Evolutionary conservation across 2,113 vertebrate genomes (phyloP), one percentile per base, ranked within the genome.

Genomic region (Cochlearius cochlearius): DNA sequence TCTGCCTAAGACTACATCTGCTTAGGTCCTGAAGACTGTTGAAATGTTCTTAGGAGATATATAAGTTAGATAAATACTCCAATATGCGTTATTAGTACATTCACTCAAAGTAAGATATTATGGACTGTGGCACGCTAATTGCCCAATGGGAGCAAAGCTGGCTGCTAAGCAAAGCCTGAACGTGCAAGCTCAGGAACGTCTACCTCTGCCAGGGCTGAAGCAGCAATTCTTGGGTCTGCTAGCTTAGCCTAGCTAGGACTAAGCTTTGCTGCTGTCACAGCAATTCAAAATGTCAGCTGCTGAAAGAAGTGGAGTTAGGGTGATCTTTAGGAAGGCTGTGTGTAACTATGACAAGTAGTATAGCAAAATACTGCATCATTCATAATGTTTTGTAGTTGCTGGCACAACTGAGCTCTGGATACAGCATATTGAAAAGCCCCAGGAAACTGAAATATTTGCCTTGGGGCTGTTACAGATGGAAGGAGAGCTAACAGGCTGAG

Each of bases 391-490:
- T 84, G 25, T 60, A 62, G 71, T 79, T 92, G 87, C 87, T 96
- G 87, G 84, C 81, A 93, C 82, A 88, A 59, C 89, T 87, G 6
- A 90, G 20, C 58, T 77, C 62, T 87, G 80, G 66, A 41, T 91
- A 36, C 43, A 92, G 83, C 88, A 91, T 34, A 81, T 11, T 88
- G 87, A 74, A 86, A 81, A 91, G 52, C 84, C 72, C 63, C 49
- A 84, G 81, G 90, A 95, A 87, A 81, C 27, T 36, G 92, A 91
- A 95, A 60, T 71, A 73, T 55, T 91, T 96, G 94, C 89, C 91
- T 92, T 77, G 62, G 52, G 90, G 94, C 94, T 90, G 55, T 62
- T 96, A 64, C 83, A 94, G 91, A 91, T 89, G 87, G 93, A 92
- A 90, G 81, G 77, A 88, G 77, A 88, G 45, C 53, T 90, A 88